A percentile compares a stretch with the other conserved stretches of the same genome.
Conservation (phyloP, 2,888 invertebrate species). For the Lepidocyrtinus sp. region DNA sequence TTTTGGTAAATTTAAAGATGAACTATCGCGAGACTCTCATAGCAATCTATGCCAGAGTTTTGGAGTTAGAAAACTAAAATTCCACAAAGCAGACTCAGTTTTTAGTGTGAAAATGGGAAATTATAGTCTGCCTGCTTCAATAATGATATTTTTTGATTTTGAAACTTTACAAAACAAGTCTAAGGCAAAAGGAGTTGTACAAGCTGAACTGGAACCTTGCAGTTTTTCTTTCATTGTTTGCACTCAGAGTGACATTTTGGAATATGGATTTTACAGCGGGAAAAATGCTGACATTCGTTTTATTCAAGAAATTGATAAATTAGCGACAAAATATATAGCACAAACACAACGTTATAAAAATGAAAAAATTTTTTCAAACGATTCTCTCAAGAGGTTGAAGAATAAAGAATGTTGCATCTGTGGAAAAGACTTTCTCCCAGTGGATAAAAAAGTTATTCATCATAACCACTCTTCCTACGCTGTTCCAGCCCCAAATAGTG, state of each 20-base stretch:
- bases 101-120: not conserved
- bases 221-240: constrained; percentile 3
- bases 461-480: constrained; percentile 25
- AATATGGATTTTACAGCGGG: constrained; percentile 7
- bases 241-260: not conserved
- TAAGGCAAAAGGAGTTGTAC: constrained; percentile 16
- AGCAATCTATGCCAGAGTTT: constrained; percentile 15
- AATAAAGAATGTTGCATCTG: constrained; percentile 18
- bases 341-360: constrained; percentile 17
- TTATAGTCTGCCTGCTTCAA: constrained; percentile 17
- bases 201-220: constrained; percentile 24
- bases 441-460: not conserved
- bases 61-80: constrained; percentile 16
- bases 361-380: not conserved
- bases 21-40: constrained; percentile 6
- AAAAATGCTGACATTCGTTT: not conserved
- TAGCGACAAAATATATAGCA: not conserved
- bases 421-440: not conserved
- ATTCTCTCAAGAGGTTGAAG: not conserved
- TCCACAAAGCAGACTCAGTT: not conserved
- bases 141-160: constrained; percentile 28
- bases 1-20: not conserved
- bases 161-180: constrained; percentile 9
- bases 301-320: constrained; percentile 23
- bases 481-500: not conserved